These are phyloP conservation scores for Maconellicoccus hirsutus DNA, from an alignment of 1,140 invertebrate genomes.

Conservation along the genomic window DNA sequence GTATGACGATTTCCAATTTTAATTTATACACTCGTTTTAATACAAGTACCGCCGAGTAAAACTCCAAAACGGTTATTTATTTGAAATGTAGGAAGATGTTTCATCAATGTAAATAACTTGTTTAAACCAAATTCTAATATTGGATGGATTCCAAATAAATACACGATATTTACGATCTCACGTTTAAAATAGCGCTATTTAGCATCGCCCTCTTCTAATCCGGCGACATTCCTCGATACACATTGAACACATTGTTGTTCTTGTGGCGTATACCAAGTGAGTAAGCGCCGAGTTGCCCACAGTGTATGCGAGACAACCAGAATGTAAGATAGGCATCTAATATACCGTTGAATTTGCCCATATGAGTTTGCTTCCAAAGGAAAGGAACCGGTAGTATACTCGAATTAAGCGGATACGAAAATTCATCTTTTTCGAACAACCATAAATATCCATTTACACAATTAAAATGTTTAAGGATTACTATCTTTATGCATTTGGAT, in stretches of 20 bases:
- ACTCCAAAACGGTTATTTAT: background rate
- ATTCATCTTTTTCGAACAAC: too few relatives aligned
- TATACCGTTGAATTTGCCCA: too few relatives aligned
- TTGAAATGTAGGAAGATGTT: slow-evolving; percentile 1
- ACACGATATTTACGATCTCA: background rate
- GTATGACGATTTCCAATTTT: background rate
- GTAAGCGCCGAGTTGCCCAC: too few relatives aligned
- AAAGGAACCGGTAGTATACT: too few relatives aligned
- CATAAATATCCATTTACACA: too few relatives aligned
- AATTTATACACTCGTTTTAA: background rate
- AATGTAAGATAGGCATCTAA: background rate
- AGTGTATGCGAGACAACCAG: background rate
- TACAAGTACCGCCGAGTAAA: background rate
- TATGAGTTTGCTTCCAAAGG: too few relatives aligned
- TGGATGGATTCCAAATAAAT: background rate
- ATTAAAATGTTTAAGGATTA: too few relatives aligned
- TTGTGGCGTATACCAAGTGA: too few relatives aligned
- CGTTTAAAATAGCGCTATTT: background rate
- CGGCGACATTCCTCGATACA: background rate
- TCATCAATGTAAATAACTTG: background rate
- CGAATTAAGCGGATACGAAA: too few relatives aligned
- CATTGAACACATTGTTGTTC: background rate
- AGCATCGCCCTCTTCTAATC: background rate
- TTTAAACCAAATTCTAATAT: background rate
- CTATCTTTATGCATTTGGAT: background rate